A percentile compares a stretch with the other conserved stretches of the same genome.
phyloP scores from a whole-genome alignment of 2,797 vertebrate species.

The Xenopus petersii region DNA sequence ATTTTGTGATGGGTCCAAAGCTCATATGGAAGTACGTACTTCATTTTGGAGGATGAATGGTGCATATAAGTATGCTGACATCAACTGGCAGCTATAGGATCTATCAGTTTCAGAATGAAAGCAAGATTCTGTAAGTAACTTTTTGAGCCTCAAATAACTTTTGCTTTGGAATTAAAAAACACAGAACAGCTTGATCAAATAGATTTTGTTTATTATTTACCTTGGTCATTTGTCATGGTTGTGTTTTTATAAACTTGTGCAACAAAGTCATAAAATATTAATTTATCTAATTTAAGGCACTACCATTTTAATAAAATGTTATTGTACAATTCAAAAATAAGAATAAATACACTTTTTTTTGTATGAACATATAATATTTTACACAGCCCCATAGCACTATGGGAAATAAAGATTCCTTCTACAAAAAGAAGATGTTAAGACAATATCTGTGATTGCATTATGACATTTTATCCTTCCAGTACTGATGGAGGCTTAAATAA shows the following conservation, averaged over 20 bases:
- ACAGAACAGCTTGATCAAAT: conserved; percentile 5
- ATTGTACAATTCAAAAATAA: conserved; percentile 84
- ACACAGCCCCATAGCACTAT: conserved; percentile 87
- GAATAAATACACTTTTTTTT: conserved; percentile 97
- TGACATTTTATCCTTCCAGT: conserved; percentile 44
- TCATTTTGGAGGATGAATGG: no score
- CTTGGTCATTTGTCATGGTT: conserved; percentile 49
- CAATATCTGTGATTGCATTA: conserved; percentile 54
- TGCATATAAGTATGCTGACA: no score
- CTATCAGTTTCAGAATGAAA: no score
- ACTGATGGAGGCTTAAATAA: conserved; percentile 24
- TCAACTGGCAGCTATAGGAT: no score
- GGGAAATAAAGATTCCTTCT: conserved; percentile 80
- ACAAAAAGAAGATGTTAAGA: conserved; percentile 80
- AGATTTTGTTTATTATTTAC: conserved; percentile 31
- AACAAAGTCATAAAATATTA: conserved; percentile 57
- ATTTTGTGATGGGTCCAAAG: no score
- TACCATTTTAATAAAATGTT: conserved; percentile 61
- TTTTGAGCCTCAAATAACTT: no score
- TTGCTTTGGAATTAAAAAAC: not conserved
- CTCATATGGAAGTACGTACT: no score
- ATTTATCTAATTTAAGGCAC: conserved; percentile 60
- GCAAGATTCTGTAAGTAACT: no score
- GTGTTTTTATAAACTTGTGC: conserved; percentile 44
- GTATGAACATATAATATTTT: conserved; percentile 95